Base-by-base conservation (phyloP, 2,888 invertebrate genomes). In the Geophilus truncorum region DNA sequence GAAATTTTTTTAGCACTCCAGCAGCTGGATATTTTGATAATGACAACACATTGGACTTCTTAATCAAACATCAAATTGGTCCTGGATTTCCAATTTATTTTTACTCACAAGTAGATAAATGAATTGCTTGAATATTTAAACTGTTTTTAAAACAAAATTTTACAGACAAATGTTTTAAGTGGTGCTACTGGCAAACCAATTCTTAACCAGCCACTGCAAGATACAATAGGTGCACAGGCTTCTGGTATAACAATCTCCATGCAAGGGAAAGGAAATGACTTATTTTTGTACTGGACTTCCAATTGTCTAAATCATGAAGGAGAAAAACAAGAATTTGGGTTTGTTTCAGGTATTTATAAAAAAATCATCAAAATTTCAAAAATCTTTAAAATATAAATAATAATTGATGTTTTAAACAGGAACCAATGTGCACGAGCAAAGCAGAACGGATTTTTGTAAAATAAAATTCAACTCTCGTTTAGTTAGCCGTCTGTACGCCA, bases 1-100 rank as follows among this genome's bases (percentile, higher is more conserved):
- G 5, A 7, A 12, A 25, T 62, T 32, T 57, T 80, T 18, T 36
- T 80, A 92, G 93, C 84, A 90, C 92, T 78, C 93, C 94, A 57
- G 91, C 93, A 12, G 93, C 93, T 0, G 94, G 93, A 0, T 93
- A 91, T 86, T 94, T 92, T 85, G 92, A 94, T 85, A 90, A 91
- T 83, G 94, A 94, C 85, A 90, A 91, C 83, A 87, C 92, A 6
- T 93, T 93, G 0, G 94, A 94, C 86, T 93, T 94, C 85, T 89
- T 94, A 87, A 90, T 94, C 0, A 92, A 93, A 84, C 93, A 90
- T 84, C 89, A 90, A 81, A 87, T 90, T 40, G 93, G 93, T 0
- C 91, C 92, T 0, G 92, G 91, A 10, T 93, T 91, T 86, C 92
- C 93, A 0, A 88, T 92, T 0, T 93, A 93, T 86, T 93, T 92